Conservation (phyloP, 2,888 invertebrate genomes). For the Heliconius aoede region DNA sequence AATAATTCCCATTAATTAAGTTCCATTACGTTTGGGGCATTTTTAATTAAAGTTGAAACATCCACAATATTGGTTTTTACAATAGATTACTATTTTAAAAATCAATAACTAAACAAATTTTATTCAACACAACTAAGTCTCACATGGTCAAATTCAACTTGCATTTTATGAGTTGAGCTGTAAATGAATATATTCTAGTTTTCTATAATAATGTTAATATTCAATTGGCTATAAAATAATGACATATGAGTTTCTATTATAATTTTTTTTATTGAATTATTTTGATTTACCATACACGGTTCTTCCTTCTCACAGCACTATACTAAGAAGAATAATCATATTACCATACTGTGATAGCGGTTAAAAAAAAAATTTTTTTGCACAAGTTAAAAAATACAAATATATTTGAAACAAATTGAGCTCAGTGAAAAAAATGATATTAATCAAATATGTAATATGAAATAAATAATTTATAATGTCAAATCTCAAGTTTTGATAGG, state of each 20-base stretch:
- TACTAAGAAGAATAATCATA: slow-evolving; percentile 4
- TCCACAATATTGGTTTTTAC: background rate
- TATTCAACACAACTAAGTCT: background rate
- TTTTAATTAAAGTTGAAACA: too few relatives aligned
- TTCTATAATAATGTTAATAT: background rate
- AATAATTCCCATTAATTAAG: too few relatives aligned
- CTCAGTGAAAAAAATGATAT: too few relatives aligned
- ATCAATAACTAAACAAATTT: background rate
- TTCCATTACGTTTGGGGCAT: background rate
- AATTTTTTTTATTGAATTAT: background rate
- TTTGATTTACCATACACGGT: background rate
- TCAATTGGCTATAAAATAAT: background rate
- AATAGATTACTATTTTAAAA: background rate
- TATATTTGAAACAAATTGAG: background rate
- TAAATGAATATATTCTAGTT: background rate
- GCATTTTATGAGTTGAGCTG: background rate
- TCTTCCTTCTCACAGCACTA: background rate
- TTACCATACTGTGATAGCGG: background rate
- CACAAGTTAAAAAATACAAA: background rate
- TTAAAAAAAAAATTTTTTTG: background rate
- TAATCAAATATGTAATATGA: background rate
- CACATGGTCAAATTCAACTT: background rate
- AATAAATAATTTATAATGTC: background rate
- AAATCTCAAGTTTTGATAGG: slow-evolving; percentile 18
- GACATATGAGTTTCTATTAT: background rate